Base-by-base conservation (phyloP, 2,113 vertebrate species). In the Crypturellus undulatus region DNA sequence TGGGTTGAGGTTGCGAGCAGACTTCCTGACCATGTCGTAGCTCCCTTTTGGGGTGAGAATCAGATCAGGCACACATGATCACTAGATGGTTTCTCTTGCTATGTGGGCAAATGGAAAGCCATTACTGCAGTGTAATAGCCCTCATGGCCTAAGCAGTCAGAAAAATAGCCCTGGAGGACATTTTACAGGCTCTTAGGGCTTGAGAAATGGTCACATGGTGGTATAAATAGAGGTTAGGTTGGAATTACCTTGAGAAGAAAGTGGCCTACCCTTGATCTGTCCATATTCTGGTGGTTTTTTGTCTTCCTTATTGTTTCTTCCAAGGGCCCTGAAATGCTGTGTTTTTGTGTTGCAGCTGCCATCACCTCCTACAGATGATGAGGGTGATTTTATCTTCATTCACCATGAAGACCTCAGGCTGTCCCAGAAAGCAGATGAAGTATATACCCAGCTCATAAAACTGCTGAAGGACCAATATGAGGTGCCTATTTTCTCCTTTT, bases 311-410 rank as follows among this genome's bases (percentile, higher is more conserved):
- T 12, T 71, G 38, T 67, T 58, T 72, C 56, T 32, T 85, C 0
- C 49, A 71, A 65, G 59, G 56, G 67, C 87, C 95, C 85, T 94
- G 87, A 93, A 68, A 45, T 62, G 17, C 36, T 71, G 7, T 92
- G 69, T 58, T 94, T 60, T 79, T 96, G 34, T 78, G 83, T 94
- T 94, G 72, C 87, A 99, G 99, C 97, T 99, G 52, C 99, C 99
- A 54, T 99, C 99, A 71, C 99, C 99, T 38, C 98, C 98, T 72
- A 98, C 98, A 49, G 99, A 99, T 76, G 99, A 99, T 0, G 99
- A 99, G 6, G 94, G 96, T 36, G 99, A 99, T 94, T 99, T 99
- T 96, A 99, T 99, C 94, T 96, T 99, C 90, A 98, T 99, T 71
- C 98, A 99, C 95, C 99, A 99, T 76, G 98, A 98, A 30, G 99